These are phyloP conservation scores for Embiotoca jacksoni DNA, from an alignment of 2,113 vertebrate genomes.

Conservation along the genomic window DNA sequence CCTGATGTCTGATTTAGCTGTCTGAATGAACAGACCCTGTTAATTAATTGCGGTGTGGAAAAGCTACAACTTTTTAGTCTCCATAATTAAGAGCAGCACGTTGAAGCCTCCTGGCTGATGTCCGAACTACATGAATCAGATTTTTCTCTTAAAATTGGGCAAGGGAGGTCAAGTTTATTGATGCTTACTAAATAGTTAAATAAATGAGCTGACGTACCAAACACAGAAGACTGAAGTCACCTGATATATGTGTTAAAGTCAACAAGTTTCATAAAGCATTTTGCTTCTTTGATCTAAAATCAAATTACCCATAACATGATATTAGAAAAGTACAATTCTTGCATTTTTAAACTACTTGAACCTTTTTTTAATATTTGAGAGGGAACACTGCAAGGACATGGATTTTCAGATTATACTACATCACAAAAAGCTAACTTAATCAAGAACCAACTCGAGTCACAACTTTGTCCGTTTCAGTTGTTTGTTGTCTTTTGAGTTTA, in stretches of 20 bases:
- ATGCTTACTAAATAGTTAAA: background rate
- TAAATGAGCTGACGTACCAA: background rate
- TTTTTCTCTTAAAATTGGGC: background rate
- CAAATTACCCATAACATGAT: background rate
- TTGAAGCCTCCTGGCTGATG: constrained; percentile 3
- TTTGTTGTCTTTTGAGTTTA: background rate
- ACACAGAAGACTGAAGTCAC: background rate
- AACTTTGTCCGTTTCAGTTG: background rate
- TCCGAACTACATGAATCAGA: constrained; percentile 19
- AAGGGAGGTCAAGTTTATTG: background rate
- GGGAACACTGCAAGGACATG: background rate
- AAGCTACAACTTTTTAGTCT: constrained; percentile 21
- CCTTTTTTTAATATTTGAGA: background rate
- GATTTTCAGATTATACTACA: too few relatives aligned
- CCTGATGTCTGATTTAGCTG: constrained; percentile 35
- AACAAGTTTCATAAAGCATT: background rate
- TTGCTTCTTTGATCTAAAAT: background rate
- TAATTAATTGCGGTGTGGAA: constrained; percentile 32
- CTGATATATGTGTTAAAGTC: background rate
- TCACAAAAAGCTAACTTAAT: background rate
- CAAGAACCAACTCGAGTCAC: background rate
- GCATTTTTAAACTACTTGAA: background rate
- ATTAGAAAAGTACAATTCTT: background rate
- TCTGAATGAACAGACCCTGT: constrained; percentile 30
- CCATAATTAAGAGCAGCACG: constrained; percentile 32